Percentiles rank a stretch among this genome's conserved stretches.
Evolutionary conservation across 2,888 invertebrate species (phyloP).

Genomic region (Mythimna albipuncta): DNA sequence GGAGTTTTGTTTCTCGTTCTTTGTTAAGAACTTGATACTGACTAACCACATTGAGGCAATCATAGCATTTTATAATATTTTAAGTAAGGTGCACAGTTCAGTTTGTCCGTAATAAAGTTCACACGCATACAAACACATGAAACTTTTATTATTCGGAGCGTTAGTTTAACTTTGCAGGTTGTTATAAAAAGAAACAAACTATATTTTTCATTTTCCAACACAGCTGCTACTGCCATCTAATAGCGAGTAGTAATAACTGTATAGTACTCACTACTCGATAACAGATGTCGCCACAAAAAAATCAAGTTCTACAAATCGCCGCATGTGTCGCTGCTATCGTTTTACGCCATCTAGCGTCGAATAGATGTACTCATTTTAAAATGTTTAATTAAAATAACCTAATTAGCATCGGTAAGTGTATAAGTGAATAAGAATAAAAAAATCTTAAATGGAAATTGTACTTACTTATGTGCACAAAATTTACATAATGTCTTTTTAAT

Average conservation of each 20-base stretch:
- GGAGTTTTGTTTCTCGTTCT: neutral
- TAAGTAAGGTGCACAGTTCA: neutral
- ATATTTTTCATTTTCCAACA: fast-evolving
- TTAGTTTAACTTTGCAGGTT: neutral
- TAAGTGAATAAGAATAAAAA: neutral
- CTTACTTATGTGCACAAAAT: neutral
- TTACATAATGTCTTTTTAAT: neutral
- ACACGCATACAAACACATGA: neutral
- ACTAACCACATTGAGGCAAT: neutral
- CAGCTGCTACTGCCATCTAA: constrained; percentile 61
- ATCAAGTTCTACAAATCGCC: constrained; percentile 45
- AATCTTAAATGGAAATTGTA: neutral
- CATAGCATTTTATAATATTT: neutral
- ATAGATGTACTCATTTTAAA: constrained; percentile 63
- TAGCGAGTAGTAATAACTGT: constrained; percentile 43
- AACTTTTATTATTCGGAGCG: neutral
- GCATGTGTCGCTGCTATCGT: constrained; percentile 50
- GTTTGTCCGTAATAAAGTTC: neutral
- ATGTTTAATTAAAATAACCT: neutral
- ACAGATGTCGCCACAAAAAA: constrained; percentile 56
- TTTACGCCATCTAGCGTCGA: constrained; percentile 72
- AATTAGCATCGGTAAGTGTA: neutral
- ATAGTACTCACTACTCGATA: constrained; percentile 41
- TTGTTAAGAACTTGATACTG: neutral
- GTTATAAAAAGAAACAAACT: neutral